Evolutionary conservation across 1,140 invertebrate species (phyloP).

Genomic region (Trinorchestia longiramus): DNA sequence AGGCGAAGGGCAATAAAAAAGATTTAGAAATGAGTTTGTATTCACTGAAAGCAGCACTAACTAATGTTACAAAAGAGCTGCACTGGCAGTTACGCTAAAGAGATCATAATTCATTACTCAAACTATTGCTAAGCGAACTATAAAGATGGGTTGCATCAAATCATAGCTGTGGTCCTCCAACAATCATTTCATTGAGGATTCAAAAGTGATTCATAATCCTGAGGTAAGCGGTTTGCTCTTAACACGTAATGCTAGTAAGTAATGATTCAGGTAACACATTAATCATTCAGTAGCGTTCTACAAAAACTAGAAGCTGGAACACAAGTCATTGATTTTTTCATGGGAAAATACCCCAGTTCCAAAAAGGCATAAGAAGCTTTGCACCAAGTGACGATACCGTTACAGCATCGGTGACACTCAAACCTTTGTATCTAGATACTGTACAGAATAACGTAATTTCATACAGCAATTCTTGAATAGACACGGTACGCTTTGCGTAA

Average conservation of each 20-base stretch:
- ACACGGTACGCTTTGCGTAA: no score
- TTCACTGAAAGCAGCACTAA: background rate
- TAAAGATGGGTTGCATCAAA: background rate
- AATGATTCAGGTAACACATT: background rate
- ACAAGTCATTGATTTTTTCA: background rate
- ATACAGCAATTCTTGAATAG: no score
- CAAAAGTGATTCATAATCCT: background rate
- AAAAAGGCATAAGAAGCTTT: background rate
- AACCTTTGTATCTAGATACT: background rate
- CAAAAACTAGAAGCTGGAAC: background rate
- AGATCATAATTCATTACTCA: background rate
- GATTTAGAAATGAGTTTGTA: background rate
- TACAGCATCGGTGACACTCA: background rate
- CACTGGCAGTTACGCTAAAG: background rate
- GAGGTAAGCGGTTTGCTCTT: background rate
- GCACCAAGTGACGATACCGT: background rate
- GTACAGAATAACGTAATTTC: background rate
- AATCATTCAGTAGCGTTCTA: background rate
- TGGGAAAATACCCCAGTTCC: background rate
- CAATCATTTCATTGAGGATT: background rate
- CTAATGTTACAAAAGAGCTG: background rate
- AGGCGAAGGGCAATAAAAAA: background rate
- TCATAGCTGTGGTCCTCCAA: background rate
- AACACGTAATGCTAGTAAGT: background rate
- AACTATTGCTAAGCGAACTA: background rate